phyloP scores from a whole-genome alignment of 2,888 invertebrate species.

The Papilio protenor region DNA sequence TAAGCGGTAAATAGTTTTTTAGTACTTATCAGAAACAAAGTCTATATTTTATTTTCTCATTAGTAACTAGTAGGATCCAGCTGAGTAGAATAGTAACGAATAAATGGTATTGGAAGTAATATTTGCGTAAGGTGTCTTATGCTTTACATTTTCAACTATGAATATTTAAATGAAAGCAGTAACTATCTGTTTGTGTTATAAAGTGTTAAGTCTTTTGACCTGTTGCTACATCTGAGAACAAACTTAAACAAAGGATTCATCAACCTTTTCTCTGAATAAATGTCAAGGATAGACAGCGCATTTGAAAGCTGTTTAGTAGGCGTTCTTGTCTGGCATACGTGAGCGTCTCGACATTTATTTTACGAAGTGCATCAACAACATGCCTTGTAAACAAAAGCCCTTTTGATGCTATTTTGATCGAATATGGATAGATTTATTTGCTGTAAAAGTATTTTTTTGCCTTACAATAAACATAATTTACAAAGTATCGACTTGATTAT shows the following conservation, averaged over 20 bases:
- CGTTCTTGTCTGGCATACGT: neutral
- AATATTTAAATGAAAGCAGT: too few relatives aligned
- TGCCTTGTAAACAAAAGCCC: neutral
- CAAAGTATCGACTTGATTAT: neutral
- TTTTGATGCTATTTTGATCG: neutral
- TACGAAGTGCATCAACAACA: neutral
- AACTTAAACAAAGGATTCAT: neutral
- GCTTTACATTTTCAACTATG: too few relatives aligned
- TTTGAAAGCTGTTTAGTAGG: neutral
- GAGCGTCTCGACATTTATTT: neutral
- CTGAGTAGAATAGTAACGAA: too few relatives aligned
- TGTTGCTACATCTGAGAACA: neutral
- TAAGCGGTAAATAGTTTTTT: too few relatives aligned
- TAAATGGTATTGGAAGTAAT: too few relatives aligned
- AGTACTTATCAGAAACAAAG: too few relatives aligned
- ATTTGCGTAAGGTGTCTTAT: too few relatives aligned
- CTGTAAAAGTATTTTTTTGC: neutral
- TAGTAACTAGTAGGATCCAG: too few relatives aligned
- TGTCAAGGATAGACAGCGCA: slow-evolving; percentile 14
- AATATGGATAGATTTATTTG: neutral
- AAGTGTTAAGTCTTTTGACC: too few relatives aligned
- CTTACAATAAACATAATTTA: neutral
- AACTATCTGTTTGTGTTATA: too few relatives aligned
- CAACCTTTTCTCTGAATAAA: slow-evolving; percentile 7
- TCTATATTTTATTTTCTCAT: too few relatives aligned